Evolutionary conservation across 2,797 vertebrate genomes (phyloP), one percentile per base, ranked within the genome.

Genomic region (Coreius guichenoti): DNA sequence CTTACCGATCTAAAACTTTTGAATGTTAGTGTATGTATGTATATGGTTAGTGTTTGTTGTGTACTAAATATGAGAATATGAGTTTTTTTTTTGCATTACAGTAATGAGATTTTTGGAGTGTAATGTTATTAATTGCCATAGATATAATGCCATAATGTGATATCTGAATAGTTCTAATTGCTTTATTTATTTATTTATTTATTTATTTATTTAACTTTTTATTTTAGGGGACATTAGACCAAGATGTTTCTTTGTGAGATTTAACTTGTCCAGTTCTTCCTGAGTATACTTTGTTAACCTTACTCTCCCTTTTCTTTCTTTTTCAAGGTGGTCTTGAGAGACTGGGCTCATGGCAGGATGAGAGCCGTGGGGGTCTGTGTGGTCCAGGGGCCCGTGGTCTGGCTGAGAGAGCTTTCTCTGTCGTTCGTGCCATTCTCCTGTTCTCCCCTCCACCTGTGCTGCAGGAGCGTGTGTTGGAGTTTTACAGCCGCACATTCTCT

Each of bases 401-500:
- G 67, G 93, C 92, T 33, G 96, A 98, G 16, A 96, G 96, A 49
- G 97, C 98, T 26, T 96, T 96, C 90, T 97, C 96, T 86, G 94
- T 98, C 91, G 95, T 98, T 90, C 95, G 96, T 63, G 97, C 97
- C 19, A 96, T 98, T 58, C 95, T 99, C 36, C 96, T 99, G 88
- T 99, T 98, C 92, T 96, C 97, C 17, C 97, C 97, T 0, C 93
- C 95, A 0, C 93, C 95, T 0, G 88, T 94, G 72, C 97, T 99
- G 63, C 97, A 97, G 93, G 95, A 96, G 23, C 94, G 96, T 75
- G 95, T 98, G 86, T 95, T 97, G 89, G 96, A 96, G 87, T 98
- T 99, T 74, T 99, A 99, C 87, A 96, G 96, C 88, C 94, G 97
- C 84, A 97, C 97, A 0, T 96, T 99, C 93, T 95, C 95, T 5